A percentile compares a stretch with the other conserved stretches of the same genome.
Evolutionary conservation across 2,797 vertebrate genomes (phyloP).

Genomic region (Pagetopsis macropterus): DNA sequence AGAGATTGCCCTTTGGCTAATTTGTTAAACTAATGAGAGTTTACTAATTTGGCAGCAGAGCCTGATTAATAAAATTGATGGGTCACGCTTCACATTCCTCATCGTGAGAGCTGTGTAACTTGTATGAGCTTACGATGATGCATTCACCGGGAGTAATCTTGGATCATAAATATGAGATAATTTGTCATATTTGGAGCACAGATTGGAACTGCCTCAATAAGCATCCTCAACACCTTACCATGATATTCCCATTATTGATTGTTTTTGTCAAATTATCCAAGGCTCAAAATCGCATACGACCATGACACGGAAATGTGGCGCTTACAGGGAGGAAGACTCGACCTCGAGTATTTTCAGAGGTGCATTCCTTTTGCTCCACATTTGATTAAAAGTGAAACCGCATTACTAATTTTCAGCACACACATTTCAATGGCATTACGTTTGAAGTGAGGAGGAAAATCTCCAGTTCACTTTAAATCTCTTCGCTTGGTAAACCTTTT

Average conservation of each 20-base stretch:
- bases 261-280: conserved; percentile 59
- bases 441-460: conserved; percentile 81
- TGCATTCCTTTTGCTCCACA: conserved; percentile 43
- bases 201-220: conserved; percentile 42
- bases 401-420: conserved; percentile 69
- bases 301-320: conserved; percentile 40
- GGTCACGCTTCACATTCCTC: conserved; percentile 44
- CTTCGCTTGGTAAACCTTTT: conserved; percentile 73
- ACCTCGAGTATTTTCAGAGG: conserved; percentile 59
- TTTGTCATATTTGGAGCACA: conserved; percentile 56
- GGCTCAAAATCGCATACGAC: conserved; percentile 59
- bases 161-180: conserved; percentile 44
- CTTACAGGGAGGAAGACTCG: conserved; percentile 26
- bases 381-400: conserved; percentile 76
- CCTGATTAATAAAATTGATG: conserved; percentile 57
- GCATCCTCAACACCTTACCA: conserved; percentile 37
- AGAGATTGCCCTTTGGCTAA: conserved; percentile 35
- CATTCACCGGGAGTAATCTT: conserved; percentile 49
- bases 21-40: conserved; percentile 52
- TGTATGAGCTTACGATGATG: conserved; percentile 9
- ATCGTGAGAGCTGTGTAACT: conserved; percentile 19
- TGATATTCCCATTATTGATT: conserved; percentile 57
- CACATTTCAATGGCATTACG: conserved; percentile 70
- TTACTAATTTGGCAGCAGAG: conserved; percentile 54
- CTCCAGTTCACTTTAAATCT: conserved; percentile 74